These are phyloP conservation scores for Podiceps cristatus DNA, from an alignment of 2,113 vertebrate genomes.

Conservation along the genomic window DNA sequence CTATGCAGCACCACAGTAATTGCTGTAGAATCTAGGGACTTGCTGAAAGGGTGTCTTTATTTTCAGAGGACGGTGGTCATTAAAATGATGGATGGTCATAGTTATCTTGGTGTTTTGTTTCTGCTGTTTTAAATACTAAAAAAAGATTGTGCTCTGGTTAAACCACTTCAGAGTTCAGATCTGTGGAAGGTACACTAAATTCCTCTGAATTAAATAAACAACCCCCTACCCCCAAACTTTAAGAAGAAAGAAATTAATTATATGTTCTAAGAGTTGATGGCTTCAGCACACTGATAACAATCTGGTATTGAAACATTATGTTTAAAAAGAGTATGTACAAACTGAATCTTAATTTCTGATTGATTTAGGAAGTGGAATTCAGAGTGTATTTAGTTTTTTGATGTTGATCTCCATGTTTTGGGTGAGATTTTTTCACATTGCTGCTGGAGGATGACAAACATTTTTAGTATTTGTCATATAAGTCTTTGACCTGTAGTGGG, in stretches of 20 bases:
- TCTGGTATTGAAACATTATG: neutral
- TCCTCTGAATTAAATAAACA: neutral
- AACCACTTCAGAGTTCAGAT: neutral
- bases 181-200: neutral
- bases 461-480: neutral
- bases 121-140: neutral
- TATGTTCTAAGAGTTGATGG: neutral
- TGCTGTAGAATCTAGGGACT: neutral
- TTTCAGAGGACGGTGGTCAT: neutral
- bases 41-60: neutral
- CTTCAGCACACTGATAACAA: neutral
- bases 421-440: neutral
- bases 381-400: neutral
- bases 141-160: neutral
- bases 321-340: neutral
- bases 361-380: neutral
- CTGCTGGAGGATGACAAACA: neutral
- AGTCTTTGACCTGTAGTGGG: neutral
- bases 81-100: neutral
- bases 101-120: neutral
- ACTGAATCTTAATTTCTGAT: neutral
- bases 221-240: neutral
- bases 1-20: neutral
- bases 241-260: neutral
- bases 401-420: neutral